Evolutionary conservation across 1,140 invertebrate species (phyloP).

Genomic region (Drosophila melanica): DNA sequence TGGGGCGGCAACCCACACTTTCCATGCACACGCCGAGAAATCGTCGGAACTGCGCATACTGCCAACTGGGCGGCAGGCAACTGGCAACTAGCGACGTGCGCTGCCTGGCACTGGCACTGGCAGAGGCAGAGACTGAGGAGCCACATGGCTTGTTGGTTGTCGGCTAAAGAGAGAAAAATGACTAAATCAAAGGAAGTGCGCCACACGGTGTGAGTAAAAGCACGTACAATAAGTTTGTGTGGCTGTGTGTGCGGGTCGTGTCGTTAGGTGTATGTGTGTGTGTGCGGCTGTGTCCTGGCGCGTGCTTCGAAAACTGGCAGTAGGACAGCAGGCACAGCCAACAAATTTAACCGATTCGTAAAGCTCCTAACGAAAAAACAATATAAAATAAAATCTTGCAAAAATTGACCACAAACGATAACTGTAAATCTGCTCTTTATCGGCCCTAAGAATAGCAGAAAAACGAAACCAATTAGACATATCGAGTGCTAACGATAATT

Average conservation of each 20-base stretch:
- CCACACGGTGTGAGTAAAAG: slow-evolving; percentile 77
- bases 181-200: slow-evolving; percentile 84
- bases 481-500: slow-evolving; percentile 10
- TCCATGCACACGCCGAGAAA: slow-evolving; percentile 51
- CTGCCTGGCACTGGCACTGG: slow-evolving; percentile 19
- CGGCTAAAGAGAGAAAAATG: slow-evolving; percentile 83
- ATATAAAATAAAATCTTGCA: neutral
- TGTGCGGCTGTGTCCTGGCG: slow-evolving; percentile 66
- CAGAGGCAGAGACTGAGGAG: slow-evolving; percentile 10
- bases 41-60: slow-evolving; percentile 78
- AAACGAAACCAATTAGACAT: neutral
- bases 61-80: slow-evolving; percentile 59
- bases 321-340: slow-evolving; percentile 47
- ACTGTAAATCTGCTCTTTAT: neutral
- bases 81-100: slow-evolving; percentile 47
- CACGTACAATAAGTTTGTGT: slow-evolving; percentile 69
- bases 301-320: slow-evolving; percentile 76
- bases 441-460: neutral
- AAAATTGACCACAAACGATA: neutral
- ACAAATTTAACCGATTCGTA: slow-evolving; percentile 43
- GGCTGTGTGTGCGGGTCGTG: slow-evolving; percentile 30
- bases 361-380: neutral
- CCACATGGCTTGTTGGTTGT: slow-evolving; percentile 63
- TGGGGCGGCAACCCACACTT: slow-evolving; percentile 20
- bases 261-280: slow-evolving; percentile 41